Evolutionary conservation across 2,113 vertebrate species (phyloP).

Genomic region (Salvelinus sp.): DNA sequence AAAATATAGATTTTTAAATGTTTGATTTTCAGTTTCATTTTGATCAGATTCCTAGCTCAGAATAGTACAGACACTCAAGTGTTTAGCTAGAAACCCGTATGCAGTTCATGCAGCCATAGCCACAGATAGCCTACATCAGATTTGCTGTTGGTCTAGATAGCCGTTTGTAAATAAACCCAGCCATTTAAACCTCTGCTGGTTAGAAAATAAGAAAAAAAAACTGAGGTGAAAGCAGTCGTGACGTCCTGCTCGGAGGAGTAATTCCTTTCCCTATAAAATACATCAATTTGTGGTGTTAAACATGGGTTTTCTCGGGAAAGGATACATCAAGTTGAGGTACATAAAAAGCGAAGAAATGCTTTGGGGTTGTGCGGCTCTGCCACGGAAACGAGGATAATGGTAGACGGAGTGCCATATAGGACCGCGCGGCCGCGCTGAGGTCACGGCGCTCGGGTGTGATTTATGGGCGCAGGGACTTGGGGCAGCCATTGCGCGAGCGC

Average conservation of each 20-base stretch:
- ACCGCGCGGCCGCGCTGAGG: constrained; percentile 73
- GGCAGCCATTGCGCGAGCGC: constrained; percentile 72
- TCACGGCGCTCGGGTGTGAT: constrained; percentile 74
- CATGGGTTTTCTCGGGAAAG: constrained; percentile 46
- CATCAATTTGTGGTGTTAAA: constrained; percentile 39
- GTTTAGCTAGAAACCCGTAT: not conserved
- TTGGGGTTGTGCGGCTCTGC: constrained; percentile 63
- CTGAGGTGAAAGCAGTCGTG: constrained; percentile 21
- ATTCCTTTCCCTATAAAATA: constrained; percentile 33
- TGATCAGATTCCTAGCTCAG: not conserved
- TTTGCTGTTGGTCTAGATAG: constrained; percentile 19
- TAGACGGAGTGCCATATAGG: constrained; percentile 71
- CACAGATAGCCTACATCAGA: constrained; percentile 6
- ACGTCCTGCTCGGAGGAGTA: constrained; percentile 18
- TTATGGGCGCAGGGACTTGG: constrained; percentile 75
- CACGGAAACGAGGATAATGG: constrained; percentile 73
- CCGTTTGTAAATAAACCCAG: constrained; percentile 52
- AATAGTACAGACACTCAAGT: too few species aligned
- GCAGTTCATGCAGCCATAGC: not conserved
- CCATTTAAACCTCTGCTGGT: constrained; percentile 45
- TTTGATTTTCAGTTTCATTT: not conserved
- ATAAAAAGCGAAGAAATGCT: constrained; percentile 43
- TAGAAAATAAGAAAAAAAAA: constrained; percentile 39
- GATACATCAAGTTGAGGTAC: constrained; percentile 56
- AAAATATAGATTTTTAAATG: not conserved